Conservation (phyloP, 2,113 vertebrate species). For the Genyomyrus donnyi region DNA sequence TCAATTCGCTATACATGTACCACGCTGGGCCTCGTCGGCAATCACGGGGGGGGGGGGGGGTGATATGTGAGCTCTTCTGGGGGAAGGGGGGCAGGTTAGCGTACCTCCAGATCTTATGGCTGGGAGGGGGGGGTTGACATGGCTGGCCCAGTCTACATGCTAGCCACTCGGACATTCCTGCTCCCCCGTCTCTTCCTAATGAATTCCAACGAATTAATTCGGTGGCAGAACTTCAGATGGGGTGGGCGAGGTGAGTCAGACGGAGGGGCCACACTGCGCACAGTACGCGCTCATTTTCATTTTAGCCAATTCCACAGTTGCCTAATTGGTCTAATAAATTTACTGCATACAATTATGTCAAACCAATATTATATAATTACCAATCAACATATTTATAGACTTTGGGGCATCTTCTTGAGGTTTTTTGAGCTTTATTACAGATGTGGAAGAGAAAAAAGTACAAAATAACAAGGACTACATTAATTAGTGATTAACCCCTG, state of each 20-base stretch:
- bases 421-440: neutral
- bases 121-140: neutral
- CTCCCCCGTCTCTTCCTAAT: neutral
- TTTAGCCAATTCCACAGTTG: slow-evolving; percentile 4
- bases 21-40: neutral
- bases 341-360: slow-evolving; percentile 6
- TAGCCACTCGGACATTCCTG: neutral
- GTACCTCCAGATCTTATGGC: neutral
- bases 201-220: neutral
- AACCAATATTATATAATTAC: slow-evolving; percentile 18
- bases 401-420: neutral
- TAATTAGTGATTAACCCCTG: slow-evolving; percentile 15
- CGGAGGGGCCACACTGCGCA: neutral
- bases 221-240: neutral
- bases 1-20: neutral
- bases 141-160: neutral
- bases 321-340: slow-evolving; percentile 22
- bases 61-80: neutral
- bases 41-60: neutral
- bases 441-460: neutral
- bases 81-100: neutral
- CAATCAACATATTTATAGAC: slow-evolving; percentile 19
- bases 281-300: neutral
- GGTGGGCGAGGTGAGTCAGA: slow-evolving; percentile 2
- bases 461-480: slow-evolving; percentile 3